Conservation (phyloP, 2,797 vertebrate species). For the Chloroceryle inda region DNA sequence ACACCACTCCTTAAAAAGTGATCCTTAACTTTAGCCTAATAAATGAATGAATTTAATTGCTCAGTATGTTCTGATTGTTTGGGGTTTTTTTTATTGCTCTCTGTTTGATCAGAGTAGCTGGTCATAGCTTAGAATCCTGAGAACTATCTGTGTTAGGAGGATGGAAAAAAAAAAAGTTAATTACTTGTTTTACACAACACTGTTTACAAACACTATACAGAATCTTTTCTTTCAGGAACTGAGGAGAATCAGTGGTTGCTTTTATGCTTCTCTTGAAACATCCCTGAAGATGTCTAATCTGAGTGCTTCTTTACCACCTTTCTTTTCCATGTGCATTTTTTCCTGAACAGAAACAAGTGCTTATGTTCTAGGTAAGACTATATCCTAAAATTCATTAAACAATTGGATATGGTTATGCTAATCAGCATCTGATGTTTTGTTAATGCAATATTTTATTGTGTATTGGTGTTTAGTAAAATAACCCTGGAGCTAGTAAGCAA, state of each 20-base stretch:
- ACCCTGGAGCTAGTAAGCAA: not conserved
- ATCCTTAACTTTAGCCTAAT: not conserved
- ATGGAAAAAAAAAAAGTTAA: not conserved
- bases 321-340: not conserved
- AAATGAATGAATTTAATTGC: not conserved
- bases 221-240: not conserved
- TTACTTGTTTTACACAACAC: not conserved
- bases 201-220: not conserved
- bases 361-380: not conserved
- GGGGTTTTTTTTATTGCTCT: not conserved
- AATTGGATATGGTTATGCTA: not conserved
- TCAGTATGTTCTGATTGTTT: not conserved
- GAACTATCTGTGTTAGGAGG: not conserved
- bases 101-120: not conserved
- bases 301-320: not conserved
- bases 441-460: not conserved
- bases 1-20: not conserved
- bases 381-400: conserved; percentile 12
- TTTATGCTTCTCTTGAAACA: not conserved
- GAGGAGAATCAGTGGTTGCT: not conserved
- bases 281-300: not conserved
- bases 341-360: not conserved
- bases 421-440: not conserved
- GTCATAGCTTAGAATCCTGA: not conserved
- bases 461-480: not conserved